Percentiles rank a stretch among this genome's conserved stretches.
These are phyloP conservation scores for Cyprinodon diabolis DNA, from an alignment of 2,797 vertebrate species.

Conservation along the genomic window DNA sequence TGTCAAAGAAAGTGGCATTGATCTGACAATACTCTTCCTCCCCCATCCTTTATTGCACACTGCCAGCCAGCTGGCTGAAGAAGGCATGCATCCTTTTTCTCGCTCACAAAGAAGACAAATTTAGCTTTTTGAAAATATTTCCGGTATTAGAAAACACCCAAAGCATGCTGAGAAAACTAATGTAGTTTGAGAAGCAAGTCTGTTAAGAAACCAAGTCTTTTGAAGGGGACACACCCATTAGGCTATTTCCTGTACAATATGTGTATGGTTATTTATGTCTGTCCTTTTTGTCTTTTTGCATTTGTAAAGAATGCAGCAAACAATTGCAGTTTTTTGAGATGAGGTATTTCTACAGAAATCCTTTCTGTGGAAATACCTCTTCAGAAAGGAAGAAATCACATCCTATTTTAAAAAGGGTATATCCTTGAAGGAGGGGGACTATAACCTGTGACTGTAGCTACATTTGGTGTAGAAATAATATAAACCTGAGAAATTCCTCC, in stretches of 20 bases:
- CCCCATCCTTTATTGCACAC: too few relatives aligned
- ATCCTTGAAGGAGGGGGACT: neutral
- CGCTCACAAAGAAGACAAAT: too few relatives aligned
- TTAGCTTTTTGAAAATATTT: too few relatives aligned
- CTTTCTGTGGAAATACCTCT: too few relatives aligned
- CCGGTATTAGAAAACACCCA: too few relatives aligned
- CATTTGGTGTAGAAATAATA: neutral
- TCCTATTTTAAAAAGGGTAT: neutral
- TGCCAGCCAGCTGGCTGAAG: neutral
- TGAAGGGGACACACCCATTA: neutral
- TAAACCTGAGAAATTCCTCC: too few relatives aligned
- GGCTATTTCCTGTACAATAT: too few relatives aligned
- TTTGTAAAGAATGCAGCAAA: neutral
- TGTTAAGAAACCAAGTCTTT: neutral
- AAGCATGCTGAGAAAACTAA: too few relatives aligned
- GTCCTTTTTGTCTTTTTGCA: neutral
- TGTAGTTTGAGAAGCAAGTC: neutral
- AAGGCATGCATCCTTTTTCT: neutral
- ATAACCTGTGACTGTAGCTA: neutral
- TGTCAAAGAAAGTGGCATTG: too few relatives aligned
- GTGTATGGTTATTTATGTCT: neutral
- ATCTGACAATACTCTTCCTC: too few relatives aligned
- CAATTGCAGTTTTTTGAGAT: neutral
- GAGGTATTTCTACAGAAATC: too few relatives aligned
- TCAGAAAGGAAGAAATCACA: neutral